Evolutionary conservation across 1,140 invertebrate species (phyloP), one percentile per base, ranked within the genome.

Genomic region (Eufriesea mexicana): DNA sequence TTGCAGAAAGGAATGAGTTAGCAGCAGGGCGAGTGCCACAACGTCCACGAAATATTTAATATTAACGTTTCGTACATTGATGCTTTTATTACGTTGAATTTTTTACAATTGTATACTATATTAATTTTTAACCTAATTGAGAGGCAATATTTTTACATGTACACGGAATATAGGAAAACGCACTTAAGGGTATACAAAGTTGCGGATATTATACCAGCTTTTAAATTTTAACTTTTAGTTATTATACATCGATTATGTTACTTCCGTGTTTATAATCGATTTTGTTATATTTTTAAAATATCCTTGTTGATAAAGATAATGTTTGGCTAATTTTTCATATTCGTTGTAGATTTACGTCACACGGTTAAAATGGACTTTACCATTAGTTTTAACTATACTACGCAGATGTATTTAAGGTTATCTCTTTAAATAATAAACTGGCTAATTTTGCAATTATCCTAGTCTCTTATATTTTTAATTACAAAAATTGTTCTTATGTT

Each of bases 1-100:
- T 49, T 61, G 62, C 71, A n/a, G n/a, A 45, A 54, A 74, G n/a
- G 18, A 66, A 54, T 28, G n/a, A 80, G n/a, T 55, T 62, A 35
- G 70, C 10, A 47, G 23, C 35, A 57, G 20, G 71, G 25, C 14
- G 18, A 64, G 6, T 12, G 54, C 20, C 10, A 49, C 6, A 8
- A 14, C 54, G 12, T n/a, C 9, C 20, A 51, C 14, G 18, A 62
- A 71, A 42, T 45, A n/a, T 14, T 51, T 55, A 42, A 35, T n/a
- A 45, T n/a, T 66, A 23, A 23, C 10, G 16, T 62, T 35, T 35
- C 5, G 23, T 0, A 10, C 14, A 1, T 64, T 23, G 18, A 28
- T 62, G 4, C 9, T 1, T 62, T 28, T 14, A 45, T 45, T n/a
- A 14, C 20, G 10, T 42, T 6, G n/a, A 10, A 45, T 42, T 45